Evolutionary conservation across 2,888 invertebrate species (phyloP).

Genomic region (Physocephala rufipes): DNA sequence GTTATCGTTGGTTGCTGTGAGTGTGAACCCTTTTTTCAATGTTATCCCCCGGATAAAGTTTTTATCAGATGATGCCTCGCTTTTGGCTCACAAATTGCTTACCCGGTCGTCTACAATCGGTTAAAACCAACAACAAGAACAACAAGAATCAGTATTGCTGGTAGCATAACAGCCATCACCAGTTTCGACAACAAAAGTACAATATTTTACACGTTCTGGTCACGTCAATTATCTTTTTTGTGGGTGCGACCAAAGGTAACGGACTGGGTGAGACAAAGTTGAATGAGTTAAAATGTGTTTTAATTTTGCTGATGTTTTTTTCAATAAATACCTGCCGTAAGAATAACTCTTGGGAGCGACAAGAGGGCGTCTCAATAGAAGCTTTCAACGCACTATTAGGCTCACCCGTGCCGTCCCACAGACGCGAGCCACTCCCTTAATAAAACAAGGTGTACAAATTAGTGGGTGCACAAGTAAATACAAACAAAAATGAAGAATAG

Average conservation of each 20-base stretch:
- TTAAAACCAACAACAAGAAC: constrained; percentile 6
- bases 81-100: constrained; percentile 46
- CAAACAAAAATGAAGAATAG: background rate
- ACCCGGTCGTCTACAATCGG: background rate
- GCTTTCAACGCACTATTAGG: background rate
- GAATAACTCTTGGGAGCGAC: background rate
- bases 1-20: constrained; percentile 1
- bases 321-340: constrained; percentile 17
- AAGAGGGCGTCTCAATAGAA: constrained; percentile 2
- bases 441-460: background rate
- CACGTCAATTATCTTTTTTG: background rate
- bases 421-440: background rate
- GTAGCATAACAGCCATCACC: too few relatives aligned
- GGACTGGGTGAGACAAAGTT: background rate
- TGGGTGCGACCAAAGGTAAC: background rate
- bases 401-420: background rate
- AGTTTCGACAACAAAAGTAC: too few relatives aligned
- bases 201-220: background rate
- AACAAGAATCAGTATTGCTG: constrained; percentile 14
- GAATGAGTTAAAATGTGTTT: background rate
- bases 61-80: constrained; percentile 48
- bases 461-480: background rate
- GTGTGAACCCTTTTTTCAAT: constrained; percentile 42
- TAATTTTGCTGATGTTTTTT: background rate
- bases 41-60: constrained; percentile 53